Base-by-base conservation (phyloP, 1,140 invertebrate species). In the Pectinophora gossypiella region DNA sequence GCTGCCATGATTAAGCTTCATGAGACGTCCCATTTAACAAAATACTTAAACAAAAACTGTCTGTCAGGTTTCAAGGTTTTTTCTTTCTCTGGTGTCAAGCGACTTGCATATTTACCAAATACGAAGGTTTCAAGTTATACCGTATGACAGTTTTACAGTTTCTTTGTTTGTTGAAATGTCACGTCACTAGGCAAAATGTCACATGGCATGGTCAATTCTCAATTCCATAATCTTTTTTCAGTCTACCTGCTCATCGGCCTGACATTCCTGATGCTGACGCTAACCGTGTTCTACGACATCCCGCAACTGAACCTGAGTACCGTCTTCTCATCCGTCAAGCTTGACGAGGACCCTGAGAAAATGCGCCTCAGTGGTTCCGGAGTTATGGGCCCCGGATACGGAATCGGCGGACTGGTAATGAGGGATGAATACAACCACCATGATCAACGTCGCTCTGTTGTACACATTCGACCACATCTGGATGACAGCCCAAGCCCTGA, bases 261-360 rank as follows among this genome's bases (percentile, higher is more conserved):
- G 21, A 93, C 93, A n/a, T 93, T 94, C 81, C 92, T 96, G 89
- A 95, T 96, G 93, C 84, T 96, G 46, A 91, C 93, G 1, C 81
- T 96, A 58, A 94, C 94, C 0, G 92, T 96, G 1, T 93, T 96
- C 78, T 95, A 96, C 78, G 95, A 96, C 71, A 95, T 96, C 56
- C 95, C 95, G 7, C 94, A 96, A 87, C 87, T 96, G 58, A 96
- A 96, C 76, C 84, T 96, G 20, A 94, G 94, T 43, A 89, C 92
- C 36, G 90, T 95, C 21, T 95, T 96, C 73, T 91, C 93, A 51
- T 88, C 93, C 21, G 90, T 91, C 63, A 92, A 91, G 43, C 91
- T 93, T 32, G 89, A 91, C 71, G 64, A 88, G 3, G 91, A 92
- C 54, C 90, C 91, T 0, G 91, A 93, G 64, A 91, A 92, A 67